Evolutionary conservation across 2,113 vertebrate genomes (phyloP), one percentile per base, ranked within the genome.

Genomic region (Empidonax alnorum): DNA sequence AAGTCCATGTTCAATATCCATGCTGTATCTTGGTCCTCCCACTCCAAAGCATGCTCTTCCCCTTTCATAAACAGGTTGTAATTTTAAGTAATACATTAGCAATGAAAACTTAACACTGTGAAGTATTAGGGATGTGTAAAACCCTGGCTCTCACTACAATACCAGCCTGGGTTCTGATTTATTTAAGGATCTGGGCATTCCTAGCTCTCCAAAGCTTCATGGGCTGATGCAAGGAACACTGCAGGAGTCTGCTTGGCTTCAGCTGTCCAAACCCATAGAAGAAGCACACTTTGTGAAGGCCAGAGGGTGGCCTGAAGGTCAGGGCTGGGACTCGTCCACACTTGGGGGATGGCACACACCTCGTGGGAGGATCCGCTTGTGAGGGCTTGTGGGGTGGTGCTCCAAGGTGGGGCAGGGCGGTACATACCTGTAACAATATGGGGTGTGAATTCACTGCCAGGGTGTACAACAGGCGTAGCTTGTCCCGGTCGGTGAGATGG

Each of bases 401-500:
- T 85, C 75, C 27, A 12, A 14, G 21, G 25, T 2, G 22, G 25
- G 39, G 33, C 5, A 7, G 31, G 41, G 66, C 5, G 9, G 11
- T 44, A 27, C 0, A 0, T 97, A 98, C 98, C 98, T 99, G 98
- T 27, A 98, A 73, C 44, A 98, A 79, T 82, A 99, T 98, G 88
- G 98, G 98, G 49, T 98, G 98, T 4, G 98, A 78, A 58, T 98
- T 99, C 93, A 99, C 97, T 58, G 98, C 96, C 49, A 99, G 96
- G 0, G 98, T 99, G 92, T 98, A 99, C 20, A 99, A 96, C 41
- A 99, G 98, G 28, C 98, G 98, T 67, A 99, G 86, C 77, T 98
- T 99, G 96, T 98, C 98, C 10, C 96, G 87, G 31, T 98, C 98
- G 0, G 98, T 98, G 59, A 99, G 98, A 90, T 99, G 98, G 87